Evolutionary conservation across 2,888 invertebrate genomes (phyloP), one percentile per base, ranked within the genome.

Genomic region (Pristionchus fissidentatus): DNA sequence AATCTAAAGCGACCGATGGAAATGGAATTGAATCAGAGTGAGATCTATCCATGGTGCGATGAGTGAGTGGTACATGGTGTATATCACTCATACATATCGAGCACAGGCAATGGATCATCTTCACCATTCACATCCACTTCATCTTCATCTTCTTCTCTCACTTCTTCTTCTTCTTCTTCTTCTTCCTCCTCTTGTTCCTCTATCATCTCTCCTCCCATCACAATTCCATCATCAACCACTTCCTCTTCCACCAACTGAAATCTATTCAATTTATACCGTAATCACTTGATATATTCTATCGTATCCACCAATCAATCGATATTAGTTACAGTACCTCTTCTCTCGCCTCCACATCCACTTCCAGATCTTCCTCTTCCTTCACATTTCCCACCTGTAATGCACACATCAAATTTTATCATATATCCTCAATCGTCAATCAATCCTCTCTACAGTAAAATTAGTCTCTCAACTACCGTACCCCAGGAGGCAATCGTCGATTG

Each of bases 1-100:
- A n/a, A n/a, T n/a, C n/a, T 66, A 66, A 66, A 66, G 66, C 66
- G 66, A n/a, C n/a, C n/a, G n/a, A n/a, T n/a, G 66, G 41, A 15
- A 60, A 38, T 38, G 7, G n/a, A 38, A 38, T 22, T 32, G 38
- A 22, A 38, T 4, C n/a, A n/a, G 35, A 8, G 35, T 66, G 66
- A 66, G 66, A 66, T 66, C 66, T 66, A 66, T 38, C 22, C 2
- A 22, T 66, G 41, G 57, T 22, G n/a, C n/a, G 22, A 66, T 22
- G 66, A 10, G 38, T 19, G 32, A 66, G 35, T 22, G 22, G 35
- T 35, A 8, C 29, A 32, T 15, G n/a, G n/a, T n/a, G n/a, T n/a
- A 38, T 38, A 66, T 66, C 38, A 66, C 1, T 35, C 66, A 66
- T 66, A 66, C 66, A 66, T 66, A 38, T 66, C 66, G 7, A 66